Conservation (phyloP, 2,797 vertebrate species). For the Alca torda region DNA sequence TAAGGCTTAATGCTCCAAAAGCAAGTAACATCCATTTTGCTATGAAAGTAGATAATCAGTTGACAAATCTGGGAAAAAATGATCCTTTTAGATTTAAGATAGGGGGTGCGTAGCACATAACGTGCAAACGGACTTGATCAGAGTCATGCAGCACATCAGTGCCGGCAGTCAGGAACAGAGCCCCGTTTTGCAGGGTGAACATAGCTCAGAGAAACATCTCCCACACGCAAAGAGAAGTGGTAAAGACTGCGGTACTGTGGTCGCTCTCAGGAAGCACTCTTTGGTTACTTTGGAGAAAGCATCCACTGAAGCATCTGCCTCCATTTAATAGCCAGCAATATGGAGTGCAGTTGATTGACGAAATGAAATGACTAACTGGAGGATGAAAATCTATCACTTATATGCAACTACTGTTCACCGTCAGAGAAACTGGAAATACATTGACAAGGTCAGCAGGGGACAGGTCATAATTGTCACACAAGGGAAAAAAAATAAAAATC, state of each 20-base stretch:
- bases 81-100: not conserved
- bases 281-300: not conserved
- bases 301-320: not conserved
- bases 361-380: not conserved
- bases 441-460: not conserved
- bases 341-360: not conserved
- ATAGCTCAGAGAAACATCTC: not conserved
- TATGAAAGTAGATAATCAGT: not conserved
- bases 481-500: accelerated
- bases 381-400: not conserved
- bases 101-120: not conserved
- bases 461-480: not conserved
- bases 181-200: accelerated
- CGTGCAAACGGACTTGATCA: accelerated
- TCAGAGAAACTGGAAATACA: not conserved
- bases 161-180: not conserved
- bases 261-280: not conserved
- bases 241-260: too few relatives aligned
- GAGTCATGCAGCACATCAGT: too few relatives aligned
- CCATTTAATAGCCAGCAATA: not conserved
- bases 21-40: not conserved
- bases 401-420: not conserved
- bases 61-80: not conserved
- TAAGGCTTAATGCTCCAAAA: not conserved
- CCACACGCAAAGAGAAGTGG: not conserved